Percentiles rank a stretch among this genome's conserved stretches.
Evolutionary conservation across 2,888 invertebrate species (phyloP).

Genomic region (Pantelozetes paolii): DNA sequence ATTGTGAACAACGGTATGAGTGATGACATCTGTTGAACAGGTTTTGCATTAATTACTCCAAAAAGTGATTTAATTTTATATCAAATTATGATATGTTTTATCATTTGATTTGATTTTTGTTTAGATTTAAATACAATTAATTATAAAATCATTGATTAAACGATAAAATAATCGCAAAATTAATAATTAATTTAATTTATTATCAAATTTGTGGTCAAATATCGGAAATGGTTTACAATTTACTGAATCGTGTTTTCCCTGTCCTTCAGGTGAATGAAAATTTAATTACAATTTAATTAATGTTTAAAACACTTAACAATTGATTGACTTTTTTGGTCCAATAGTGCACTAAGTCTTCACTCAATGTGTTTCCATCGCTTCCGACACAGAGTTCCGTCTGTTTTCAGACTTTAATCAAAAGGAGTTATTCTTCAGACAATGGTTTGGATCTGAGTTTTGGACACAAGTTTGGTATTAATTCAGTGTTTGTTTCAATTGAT

Average conservation of each 20-base stretch:
- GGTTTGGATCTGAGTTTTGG: constrained; percentile 9
- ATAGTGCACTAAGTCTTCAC: constrained; percentile 12
- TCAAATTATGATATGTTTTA: neutral
- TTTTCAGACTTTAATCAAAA: neutral
- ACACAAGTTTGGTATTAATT: too few species aligned
- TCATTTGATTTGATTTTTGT: neutral
- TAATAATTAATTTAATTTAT: neutral
- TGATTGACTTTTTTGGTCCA: neutral
- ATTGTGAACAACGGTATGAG: too few species aligned
- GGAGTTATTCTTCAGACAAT: constrained; percentile 12
- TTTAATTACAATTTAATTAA: neutral
- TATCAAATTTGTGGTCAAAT: neutral
- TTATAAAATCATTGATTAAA: neutral
- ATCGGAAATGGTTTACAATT: constrained; percentile 25
- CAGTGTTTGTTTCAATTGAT: neutral
- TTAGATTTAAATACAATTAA: neutral
- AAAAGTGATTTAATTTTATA: neutral
- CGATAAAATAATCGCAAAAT: neutral
- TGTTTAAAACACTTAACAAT: neutral
- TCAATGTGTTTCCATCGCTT: constrained; percentile 18
- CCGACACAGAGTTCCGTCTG: constrained; percentile 4
- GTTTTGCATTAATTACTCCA: neutral
- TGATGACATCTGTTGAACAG: neutral
- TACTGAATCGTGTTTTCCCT: constrained; percentile 24
- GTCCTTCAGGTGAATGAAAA: neutral